Evolutionary conservation across 2,888 invertebrate species (phyloP).

Genomic region (Drosophila cyrtoloma): DNA sequence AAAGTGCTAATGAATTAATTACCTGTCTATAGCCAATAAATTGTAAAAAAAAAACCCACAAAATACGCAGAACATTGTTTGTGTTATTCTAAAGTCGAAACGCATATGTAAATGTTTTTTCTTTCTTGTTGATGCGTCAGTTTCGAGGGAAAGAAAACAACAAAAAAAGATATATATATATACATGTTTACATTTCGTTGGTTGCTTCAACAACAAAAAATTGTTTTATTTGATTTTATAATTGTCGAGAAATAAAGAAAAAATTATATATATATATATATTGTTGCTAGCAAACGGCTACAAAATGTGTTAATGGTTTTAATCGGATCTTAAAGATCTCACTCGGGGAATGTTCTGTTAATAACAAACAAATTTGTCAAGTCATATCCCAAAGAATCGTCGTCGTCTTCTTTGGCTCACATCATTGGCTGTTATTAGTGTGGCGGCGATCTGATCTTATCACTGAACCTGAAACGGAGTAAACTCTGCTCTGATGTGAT

Average conservation of each 20-base stretch:
- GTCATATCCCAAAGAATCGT: conserved; percentile 79
- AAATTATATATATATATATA: background rate
- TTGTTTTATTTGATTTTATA: conserved; percentile 74
- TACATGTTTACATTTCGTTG: conserved; percentile 63
- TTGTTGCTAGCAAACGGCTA: conserved; percentile 43
- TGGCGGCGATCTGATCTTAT: conserved; percentile 66
- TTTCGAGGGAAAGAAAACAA: conserved; percentile 15
- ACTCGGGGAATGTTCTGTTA: conserved; percentile 50
- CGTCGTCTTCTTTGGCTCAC: conserved; percentile 39
- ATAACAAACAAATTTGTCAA: conserved; percentile 79
- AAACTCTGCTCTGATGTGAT: conserved; percentile 2
- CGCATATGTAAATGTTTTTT: background rate
- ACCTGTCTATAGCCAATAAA: conserved; percentile 58
- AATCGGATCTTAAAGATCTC: conserved; percentile 78
- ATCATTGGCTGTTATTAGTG: conserved; percentile 76
- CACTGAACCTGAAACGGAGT: conserved; percentile 42
- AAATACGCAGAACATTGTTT: conserved; percentile 31
- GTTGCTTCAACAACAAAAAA: conserved; percentile 26
- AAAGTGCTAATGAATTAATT: conserved; percentile 75
- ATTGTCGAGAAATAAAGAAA: conserved; percentile 60
- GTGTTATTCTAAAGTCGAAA: conserved; percentile 7
- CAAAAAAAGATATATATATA: background rate
- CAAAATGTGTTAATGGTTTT: conserved; percentile 81
- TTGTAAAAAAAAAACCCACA: conserved; percentile 17
- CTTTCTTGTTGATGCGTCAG: conserved; percentile 39